Evolutionary conservation across 2,113 vertebrate genomes (phyloP), one percentile per base, ranked within the genome.

Genomic region (Dascyllus trimaculatus): DNA sequence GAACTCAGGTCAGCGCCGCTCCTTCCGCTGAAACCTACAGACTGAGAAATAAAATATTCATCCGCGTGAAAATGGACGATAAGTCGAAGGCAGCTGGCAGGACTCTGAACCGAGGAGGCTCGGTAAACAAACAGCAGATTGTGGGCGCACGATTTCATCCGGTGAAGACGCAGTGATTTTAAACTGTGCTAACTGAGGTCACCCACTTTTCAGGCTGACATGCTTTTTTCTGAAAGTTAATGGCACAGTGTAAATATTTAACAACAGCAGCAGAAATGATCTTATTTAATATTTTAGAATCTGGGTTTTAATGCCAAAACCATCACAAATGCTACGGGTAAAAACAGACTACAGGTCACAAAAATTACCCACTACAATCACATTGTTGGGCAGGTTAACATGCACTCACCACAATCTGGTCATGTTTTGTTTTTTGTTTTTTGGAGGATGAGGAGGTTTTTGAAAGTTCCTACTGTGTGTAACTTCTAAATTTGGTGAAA

Each of bases 1-100:
- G 59, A 81, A 60, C 74, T 74, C 54, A 15, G 89, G 74, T 82
- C 83, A 85, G 61, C 17, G 49, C 11, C 4, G 38, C 35, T 74
- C 74, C 19, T 18, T 85, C 80, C 71, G 2, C 77, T 53, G 6
- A 81, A 82, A 81, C 71, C 78, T 62, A 46, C 75, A 63, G 61
- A 83, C 78, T 52, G 2, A 11, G 64, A 76, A 62, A 84, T 78
- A 0, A 85, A 87, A 84, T 82, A 75, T 85, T 80, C 45, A 90
- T 85, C 67, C 43, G 57, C 60, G 53, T 57, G 72, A 71, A 80
- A 80, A 81, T 45, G 56, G 46, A 73, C 2, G 63, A 69, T 45
- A 26, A 73, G 26, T 51, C 24, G 18, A 60, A 66, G 72, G 68
- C 54, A 81, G 75, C 73, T 57, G 49, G 56, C 73, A 22, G 45